phyloP scores from a whole-genome alignment of 1,140 invertebrate genomes.

The Euwallacea fornicatus region DNA sequence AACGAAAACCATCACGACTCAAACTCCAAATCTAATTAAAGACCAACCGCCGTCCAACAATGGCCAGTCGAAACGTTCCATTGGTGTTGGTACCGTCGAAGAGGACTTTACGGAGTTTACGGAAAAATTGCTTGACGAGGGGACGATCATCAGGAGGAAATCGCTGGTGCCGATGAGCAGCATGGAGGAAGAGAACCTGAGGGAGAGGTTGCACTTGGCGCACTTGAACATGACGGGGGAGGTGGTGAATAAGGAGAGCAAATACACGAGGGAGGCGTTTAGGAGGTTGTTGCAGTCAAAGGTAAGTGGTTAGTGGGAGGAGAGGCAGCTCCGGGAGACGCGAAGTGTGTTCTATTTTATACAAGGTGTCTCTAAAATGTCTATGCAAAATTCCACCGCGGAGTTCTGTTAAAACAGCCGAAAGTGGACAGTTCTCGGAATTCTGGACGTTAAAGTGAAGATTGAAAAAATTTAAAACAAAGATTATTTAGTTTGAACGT shows the following conservation, averaged over 20 bases:
- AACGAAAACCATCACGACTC: slow-evolving; percentile 11
- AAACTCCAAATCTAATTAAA: slow-evolving; percentile 32
- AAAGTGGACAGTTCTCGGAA: too few species aligned
- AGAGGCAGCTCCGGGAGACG: too few species aligned
- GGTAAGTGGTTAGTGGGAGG: slow-evolving; percentile 52
- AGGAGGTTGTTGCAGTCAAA: slow-evolving; percentile 66
- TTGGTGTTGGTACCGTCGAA: slow-evolving; percentile 37
- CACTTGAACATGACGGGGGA: slow-evolving; percentile 65
- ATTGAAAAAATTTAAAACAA: too few species aligned
- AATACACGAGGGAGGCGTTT: slow-evolving; percentile 64
- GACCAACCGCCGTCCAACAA: slow-evolving; percentile 15
- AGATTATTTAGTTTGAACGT: too few species aligned
- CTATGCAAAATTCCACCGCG: too few species aligned
- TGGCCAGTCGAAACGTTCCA: slow-evolving; percentile 30
- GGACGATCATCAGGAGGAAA: slow-evolving; percentile 40
- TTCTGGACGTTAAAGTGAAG: too few species aligned
- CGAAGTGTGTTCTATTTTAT: too few species aligned
- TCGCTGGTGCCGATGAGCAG: slow-evolving; percentile 58
- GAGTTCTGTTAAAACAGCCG: too few species aligned
- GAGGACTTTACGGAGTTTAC: slow-evolving; percentile 13
- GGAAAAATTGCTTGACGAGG: slow-evolving; percentile 39
- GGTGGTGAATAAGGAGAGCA: slow-evolving; percentile 61
- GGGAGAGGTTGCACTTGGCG: slow-evolving; percentile 59
- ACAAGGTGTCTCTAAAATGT: too few species aligned
- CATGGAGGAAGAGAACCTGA: slow-evolving; percentile 68